Evolutionary conservation across 2,113 vertebrate genomes (phyloP).

Genomic region (Perca schrenkii): DNA sequence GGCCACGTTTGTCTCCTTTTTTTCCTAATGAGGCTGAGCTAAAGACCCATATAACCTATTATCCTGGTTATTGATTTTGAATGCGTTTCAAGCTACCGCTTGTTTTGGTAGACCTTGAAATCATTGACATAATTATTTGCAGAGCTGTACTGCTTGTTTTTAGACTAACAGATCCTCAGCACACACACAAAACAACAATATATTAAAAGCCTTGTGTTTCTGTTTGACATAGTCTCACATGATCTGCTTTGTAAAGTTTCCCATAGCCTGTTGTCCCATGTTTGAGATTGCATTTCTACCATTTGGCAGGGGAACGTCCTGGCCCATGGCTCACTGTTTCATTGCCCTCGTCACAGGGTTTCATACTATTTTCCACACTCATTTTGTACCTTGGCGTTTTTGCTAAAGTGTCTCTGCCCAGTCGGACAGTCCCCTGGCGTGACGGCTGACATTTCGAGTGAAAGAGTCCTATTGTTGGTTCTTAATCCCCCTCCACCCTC

Average conservation of each 20-base stretch:
- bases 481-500: slow-evolving; percentile 75
- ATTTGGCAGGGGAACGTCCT: slow-evolving; percentile 60
- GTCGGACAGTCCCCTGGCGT: slow-evolving; percentile 77
- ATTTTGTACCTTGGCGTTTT: slow-evolving; percentile 76
- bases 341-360: slow-evolving; percentile 59
- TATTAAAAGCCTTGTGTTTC: slow-evolving; percentile 35
- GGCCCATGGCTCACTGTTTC: slow-evolving; percentile 53
- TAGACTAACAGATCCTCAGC: not conserved
- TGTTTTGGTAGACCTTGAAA: slow-evolving; percentile 60
- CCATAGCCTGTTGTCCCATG: slow-evolving; percentile 46
- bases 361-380: slow-evolving; percentile 75
- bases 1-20: slow-evolving; percentile 76
- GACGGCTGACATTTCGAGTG: slow-evolving; percentile 82
- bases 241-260: slow-evolving; percentile 39
- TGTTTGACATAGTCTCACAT: slow-evolving; percentile 33
- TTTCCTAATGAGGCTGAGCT: slow-evolving; percentile 77
- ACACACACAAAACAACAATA: slow-evolving; percentile 1
- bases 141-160: not conserved
- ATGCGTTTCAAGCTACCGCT: slow-evolving; percentile 37
- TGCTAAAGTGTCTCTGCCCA: slow-evolving; percentile 67
- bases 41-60: slow-evolving; percentile 75
- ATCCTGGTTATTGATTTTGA: slow-evolving; percentile 74
- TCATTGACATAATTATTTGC: slow-evolving; percentile 37
- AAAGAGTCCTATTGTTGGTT: slow-evolving; percentile 81
- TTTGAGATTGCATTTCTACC: slow-evolving; percentile 58